Percentiles rank a stretch among this genome's conserved stretches.
phyloP scores from a whole-genome alignment of 2,888 invertebrate genomes.

The Dryococelus australis region DNA sequence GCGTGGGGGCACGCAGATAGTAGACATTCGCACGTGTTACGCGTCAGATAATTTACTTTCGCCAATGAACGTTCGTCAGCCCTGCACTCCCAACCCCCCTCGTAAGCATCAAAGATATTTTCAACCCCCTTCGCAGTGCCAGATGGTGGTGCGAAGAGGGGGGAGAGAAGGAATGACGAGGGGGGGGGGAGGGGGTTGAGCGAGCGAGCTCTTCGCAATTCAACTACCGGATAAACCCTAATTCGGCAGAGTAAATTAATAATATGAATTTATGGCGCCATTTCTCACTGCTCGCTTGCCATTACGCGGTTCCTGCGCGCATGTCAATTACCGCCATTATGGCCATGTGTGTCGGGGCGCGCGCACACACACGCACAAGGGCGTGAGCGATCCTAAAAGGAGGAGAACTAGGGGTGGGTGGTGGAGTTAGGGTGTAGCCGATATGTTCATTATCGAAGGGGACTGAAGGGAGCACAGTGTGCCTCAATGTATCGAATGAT shows the following conservation, averaged over 20 bases:
- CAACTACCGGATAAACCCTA: constrained; percentile 8
- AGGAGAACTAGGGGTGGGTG: not conserved
- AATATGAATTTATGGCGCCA: constrained; percentile 11
- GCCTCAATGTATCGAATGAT: not conserved
- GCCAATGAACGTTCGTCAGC: not conserved
- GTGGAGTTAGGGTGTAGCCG: not conserved
- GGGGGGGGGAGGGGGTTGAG: not conserved
- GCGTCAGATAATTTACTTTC: not conserved
- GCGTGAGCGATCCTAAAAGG: not conserved
- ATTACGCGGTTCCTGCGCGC: not conserved
- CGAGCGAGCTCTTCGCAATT: constrained; percentile 16
- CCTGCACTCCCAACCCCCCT: not conserved
- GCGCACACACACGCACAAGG: not conserved
- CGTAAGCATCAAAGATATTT: constrained; percentile 8
- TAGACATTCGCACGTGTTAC: not conserved
- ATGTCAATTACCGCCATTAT: constrained; percentile 16
- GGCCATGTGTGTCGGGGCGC: not conserved
- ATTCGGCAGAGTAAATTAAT: constrained; percentile 6
- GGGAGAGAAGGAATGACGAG: not conserved
- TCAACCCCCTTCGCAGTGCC: not conserved
- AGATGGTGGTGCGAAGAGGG: not conserved
- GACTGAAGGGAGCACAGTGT: not conserved
- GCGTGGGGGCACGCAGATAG: not conserved
- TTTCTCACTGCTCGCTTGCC: not conserved
- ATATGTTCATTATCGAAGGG: not conserved